phyloP scores from a whole-genome alignment of 1,140 invertebrate species.

The Trissolcus basalis region DNA sequence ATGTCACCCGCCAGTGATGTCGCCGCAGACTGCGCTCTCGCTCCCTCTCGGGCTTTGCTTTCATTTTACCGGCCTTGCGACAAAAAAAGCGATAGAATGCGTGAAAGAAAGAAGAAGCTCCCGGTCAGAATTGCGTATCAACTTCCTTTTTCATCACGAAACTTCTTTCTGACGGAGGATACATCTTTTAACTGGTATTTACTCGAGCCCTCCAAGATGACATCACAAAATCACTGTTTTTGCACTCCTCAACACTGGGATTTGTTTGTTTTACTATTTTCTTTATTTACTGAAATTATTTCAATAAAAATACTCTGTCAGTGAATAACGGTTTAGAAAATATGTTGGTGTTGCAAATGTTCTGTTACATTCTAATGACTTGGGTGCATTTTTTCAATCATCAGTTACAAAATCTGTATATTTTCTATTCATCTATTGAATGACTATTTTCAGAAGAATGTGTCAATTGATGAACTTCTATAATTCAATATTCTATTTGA shows the following conservation, averaged over 20 bases:
- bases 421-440: no score
- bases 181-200: slow-evolving; percentile 49
- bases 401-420: no score
- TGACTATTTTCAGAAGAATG: no score
- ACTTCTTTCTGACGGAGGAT: slow-evolving; percentile 10
- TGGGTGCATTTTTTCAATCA: no score
- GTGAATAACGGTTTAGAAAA: no score
- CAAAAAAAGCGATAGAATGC: slow-evolving; percentile 54
- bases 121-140: slow-evolving; percentile 56
- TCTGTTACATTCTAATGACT: no score
- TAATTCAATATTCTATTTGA: no score
- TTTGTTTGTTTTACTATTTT: no score
- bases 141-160: slow-evolving; percentile 22
- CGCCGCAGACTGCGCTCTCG: slow-evolving; percentile 13
- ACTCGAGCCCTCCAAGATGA: neutral
- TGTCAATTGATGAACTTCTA: no score
- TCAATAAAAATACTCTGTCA: no score
- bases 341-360: no score
- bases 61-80: slow-evolving; percentile 30
- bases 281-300: no score
- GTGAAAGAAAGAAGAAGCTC: slow-evolving; percentile 53
- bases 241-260: neutral
- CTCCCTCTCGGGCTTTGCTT: slow-evolving; percentile 11
- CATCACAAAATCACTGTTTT: neutral
- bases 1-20: slow-evolving; percentile 15